Evolutionary conservation across 2,797 vertebrate species (phyloP).

Genomic region (Garrulus glandarius): DNA sequence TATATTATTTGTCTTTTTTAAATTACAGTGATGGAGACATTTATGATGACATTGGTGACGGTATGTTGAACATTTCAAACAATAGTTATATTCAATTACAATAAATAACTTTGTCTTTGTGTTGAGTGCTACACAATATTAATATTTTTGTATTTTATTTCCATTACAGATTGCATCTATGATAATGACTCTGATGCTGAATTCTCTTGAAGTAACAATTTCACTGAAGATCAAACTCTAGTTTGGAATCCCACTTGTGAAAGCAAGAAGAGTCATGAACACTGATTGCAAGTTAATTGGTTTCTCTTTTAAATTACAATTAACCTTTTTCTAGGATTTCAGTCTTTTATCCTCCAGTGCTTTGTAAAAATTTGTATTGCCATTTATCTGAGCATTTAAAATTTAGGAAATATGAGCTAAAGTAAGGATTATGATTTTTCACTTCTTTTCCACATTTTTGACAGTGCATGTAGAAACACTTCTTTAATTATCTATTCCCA

Average conservation of each 20-base stretch:
- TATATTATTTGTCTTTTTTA: background rate
- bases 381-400: background rate
- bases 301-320: background rate
- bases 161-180: constrained; percentile 85
- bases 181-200: constrained; percentile 81
- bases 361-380: background rate
- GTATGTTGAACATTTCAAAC: constrained; percentile 73
- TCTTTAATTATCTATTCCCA: background rate
- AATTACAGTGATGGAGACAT: constrained; percentile 87
- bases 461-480: background rate
- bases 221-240: background rate
- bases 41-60: constrained; percentile 91
- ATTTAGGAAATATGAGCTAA: background rate
- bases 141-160: constrained; percentile 38
- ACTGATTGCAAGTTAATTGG: background rate
- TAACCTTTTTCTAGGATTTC: background rate
- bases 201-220: background rate
- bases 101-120: background rate
- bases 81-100: background rate
- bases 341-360: background rate
- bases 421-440: background rate
- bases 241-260: background rate
- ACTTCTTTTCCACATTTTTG: background rate
- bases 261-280: background rate
- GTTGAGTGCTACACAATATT: background rate